Evolutionary conservation across 2,888 invertebrate genomes (phyloP), one percentile per base, ranked within the genome.

Genomic region (Uropetala carovei): DNA sequence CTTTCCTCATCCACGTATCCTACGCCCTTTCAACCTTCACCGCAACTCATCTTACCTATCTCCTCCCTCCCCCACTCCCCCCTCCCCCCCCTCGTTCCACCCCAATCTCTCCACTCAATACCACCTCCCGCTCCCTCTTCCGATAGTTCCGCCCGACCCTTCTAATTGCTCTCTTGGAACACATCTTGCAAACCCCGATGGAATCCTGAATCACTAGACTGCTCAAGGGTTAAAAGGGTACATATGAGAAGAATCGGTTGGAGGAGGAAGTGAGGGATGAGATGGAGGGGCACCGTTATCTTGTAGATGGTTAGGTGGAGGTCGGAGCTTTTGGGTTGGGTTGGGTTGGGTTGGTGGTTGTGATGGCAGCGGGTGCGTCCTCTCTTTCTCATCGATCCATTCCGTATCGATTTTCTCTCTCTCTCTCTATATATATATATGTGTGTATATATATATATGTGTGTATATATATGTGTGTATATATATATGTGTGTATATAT

Each of bases 111-210:
- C 16, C 82, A 11, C 82, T 5, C 22, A 16, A 30, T 11, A 16
- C 16, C 82, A 2, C 43, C 43, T 56, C 2, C 43, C 0, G 14
- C 18, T 16, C 82, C 43, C 82, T 82, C 56, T 7, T 56, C 22
- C 14, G 16, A 43, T 56, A 16, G 8, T 30, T 43, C 30, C 43
- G 56, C 82, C 82, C 43, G 30, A 18, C 30, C 82, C 43, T 30
- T 82, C 82, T 82, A 82, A 82, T 82, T 82, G 82, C 82, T 82
- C 82, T 56, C 8, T 56, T 56, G 82, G 82, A 82, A 82, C 82
- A 82, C 82, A 82, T 82, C 43, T 82, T 82, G 82, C 82, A 56
- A 43, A 82, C 82, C 82, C 56, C 43, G 30, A 43, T 27, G 82
- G 82, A 82, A 82, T 82, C 30, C 82, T 82, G 82, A 82, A 43